phyloP scores from a whole-genome alignment of 2,113 vertebrate genomes.

The Paramisgurnus dabryanus region DNA sequence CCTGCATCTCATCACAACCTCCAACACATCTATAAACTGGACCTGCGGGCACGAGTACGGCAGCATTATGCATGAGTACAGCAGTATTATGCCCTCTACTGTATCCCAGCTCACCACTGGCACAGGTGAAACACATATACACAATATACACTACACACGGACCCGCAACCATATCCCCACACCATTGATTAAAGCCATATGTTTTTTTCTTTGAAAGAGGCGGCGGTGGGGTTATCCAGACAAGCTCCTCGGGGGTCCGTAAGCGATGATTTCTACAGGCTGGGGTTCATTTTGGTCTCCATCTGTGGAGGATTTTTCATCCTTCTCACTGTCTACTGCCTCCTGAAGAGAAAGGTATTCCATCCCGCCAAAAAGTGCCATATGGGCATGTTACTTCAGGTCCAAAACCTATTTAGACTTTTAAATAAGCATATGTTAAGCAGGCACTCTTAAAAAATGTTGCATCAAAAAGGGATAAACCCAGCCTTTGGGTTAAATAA shows the following conservation, averaged over 20 bases:
- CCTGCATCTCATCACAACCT: constrained; percentile 70
- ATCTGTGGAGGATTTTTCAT: constrained; percentile 43
- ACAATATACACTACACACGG: not conserved
- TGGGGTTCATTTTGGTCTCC: constrained; percentile 50
- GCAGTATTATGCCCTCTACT: constrained; percentile 42
- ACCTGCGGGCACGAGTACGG: constrained; percentile 72
- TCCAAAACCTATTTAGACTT: not conserved
- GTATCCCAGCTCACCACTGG: constrained; percentile 58
- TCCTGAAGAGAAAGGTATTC: constrained; percentile 46
- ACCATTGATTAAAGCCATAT: constrained; percentile 22
- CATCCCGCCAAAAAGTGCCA: not conserved
- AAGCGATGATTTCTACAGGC: constrained; percentile 39
- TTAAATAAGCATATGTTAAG: not conserved
- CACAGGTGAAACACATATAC: constrained; percentile 19
- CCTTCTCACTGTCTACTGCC: constrained; percentile 37
- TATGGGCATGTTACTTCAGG: not conserved
- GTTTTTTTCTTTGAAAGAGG: constrained; percentile 37
- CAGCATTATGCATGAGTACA: constrained; percentile 65
- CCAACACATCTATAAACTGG: constrained; percentile 69
- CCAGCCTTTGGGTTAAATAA: no score
- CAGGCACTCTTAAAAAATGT: no score
- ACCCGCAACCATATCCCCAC: not conserved
- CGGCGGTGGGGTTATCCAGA: not conserved
- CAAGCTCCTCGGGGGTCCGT: constrained; percentile 19
- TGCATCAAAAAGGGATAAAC: no score